phyloP scores from a whole-genome alignment of 2,113 vertebrate genomes.

The Gymnobelideus leadbeateri region DNA sequence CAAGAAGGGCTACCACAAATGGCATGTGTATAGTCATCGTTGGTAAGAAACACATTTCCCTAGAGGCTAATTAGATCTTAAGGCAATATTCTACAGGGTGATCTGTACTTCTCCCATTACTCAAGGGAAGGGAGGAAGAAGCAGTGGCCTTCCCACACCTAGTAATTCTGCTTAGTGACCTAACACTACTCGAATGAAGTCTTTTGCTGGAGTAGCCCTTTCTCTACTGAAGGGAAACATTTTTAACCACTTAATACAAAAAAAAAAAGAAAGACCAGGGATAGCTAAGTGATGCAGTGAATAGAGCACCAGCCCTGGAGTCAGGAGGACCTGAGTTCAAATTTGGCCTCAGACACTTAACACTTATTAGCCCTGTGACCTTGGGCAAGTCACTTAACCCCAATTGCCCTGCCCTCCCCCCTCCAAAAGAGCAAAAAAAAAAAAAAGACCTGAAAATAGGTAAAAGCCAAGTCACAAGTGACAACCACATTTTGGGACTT shows the following conservation, averaged over 20 bases:
- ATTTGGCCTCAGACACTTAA: too few species aligned
- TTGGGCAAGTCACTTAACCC: too few species aligned
- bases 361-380: too few species aligned
- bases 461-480: background rate
- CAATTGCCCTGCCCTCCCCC: too few species aligned
- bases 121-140: background rate
- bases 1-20: constrained; percentile 28
- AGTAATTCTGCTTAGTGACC: background rate
- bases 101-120: background rate
- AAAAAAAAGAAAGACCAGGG: background rate
- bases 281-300: too few species aligned
- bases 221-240: background rate
- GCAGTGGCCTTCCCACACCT: background rate
- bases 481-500: background rate
- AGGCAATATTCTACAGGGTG: background rate
- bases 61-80: constrained; percentile 10
- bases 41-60: background rate
- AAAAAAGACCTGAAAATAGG: background rate
- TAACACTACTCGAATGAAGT: background rate
- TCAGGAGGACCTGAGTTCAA: too few species aligned
- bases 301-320: too few species aligned
- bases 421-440: too few species aligned
- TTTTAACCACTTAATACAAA: background rate
- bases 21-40: background rate
- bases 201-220: background rate